Base-by-base conservation (phyloP, 2,113 vertebrate genomes). In the Struthio camelus region DNA sequence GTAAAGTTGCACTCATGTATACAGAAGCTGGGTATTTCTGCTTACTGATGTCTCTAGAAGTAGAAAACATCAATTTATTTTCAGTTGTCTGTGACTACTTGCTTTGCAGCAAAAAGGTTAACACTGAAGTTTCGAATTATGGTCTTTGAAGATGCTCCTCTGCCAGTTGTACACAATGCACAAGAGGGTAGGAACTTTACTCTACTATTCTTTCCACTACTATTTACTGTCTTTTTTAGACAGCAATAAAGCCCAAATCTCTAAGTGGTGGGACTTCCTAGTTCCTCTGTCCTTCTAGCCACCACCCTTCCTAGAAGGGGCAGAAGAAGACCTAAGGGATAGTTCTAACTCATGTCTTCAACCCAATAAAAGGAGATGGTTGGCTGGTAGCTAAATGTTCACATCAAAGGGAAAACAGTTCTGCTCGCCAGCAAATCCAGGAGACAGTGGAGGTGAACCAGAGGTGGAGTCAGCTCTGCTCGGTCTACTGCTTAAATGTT, bases 271-370 rank as follows among this genome's bases (percentile, higher is more conserved):
- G 16, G 78, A 62, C n/a, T 72, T 34, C 32, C 62, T 59, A 40
- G 6, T 3, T 73, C 5, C 10, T 72, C 9, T 15, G 2, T 61
- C 6, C 5, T 1, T 5, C 2, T 2, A 46, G 40, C 15, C 36
- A 40, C 54, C 34, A 32, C 23, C 15, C 18, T 64, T 84, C 62
- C 46, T 69, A 72, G 28, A 80, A 80, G 16, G 10, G 8, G 10
- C 36, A 87, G 25, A 80, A 86, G 36, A 65, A 40, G 62, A n/a
- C 23, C 15, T 38, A 27, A 40, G 23, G 24, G 36, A 16, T 65
- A 17, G 38, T 27, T 65, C 64, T 23, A 36, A 36, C 36, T 65
- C 25, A 11, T 32, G 15, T 66, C 64, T 66, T 42, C 20, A 9
- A 51, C 9, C 2, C 30, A n/a, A 16, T 19, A 66, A 38, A 50